These are phyloP conservation scores for Antheraea pernyi DNA, from an alignment of 1,140 invertebrate genomes.

Conservation along the genomic window DNA sequence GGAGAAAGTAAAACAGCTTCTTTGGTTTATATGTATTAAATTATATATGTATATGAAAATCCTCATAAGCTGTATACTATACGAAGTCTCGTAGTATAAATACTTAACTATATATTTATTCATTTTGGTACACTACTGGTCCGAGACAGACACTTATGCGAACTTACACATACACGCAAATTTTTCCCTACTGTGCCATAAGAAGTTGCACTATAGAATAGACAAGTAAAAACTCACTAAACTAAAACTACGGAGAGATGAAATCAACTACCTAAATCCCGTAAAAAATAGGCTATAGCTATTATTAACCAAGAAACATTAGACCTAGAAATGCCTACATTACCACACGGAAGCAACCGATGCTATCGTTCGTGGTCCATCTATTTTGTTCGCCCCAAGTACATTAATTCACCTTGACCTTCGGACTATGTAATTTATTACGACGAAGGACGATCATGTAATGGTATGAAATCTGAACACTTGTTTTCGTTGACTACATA, in stretches of 20 bases:
- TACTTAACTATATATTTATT: no score
- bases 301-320: background rate
- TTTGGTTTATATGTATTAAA: no score
- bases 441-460: background rate
- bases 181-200: no score
- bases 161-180: no score
- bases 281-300: background rate
- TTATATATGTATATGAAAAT: no score
- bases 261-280: background rate
- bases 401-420: conserved; percentile 1
- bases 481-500: background rate
- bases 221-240: background rate
- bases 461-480: background rate
- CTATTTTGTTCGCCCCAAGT: background rate
- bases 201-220: no score
- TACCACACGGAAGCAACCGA: conserved; percentile 1
- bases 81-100: no score
- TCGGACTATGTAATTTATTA: conserved; percentile 1
- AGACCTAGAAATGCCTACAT: background rate
- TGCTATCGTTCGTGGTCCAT: conserved; percentile 3
- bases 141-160: no score
- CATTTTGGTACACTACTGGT: no score
- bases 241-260: background rate
- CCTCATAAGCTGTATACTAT: no score
- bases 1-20: no score